These are phyloP conservation scores for Automeris io DNA, from an alignment of 2,888 invertebrate species.

Conservation along the genomic window DNA sequence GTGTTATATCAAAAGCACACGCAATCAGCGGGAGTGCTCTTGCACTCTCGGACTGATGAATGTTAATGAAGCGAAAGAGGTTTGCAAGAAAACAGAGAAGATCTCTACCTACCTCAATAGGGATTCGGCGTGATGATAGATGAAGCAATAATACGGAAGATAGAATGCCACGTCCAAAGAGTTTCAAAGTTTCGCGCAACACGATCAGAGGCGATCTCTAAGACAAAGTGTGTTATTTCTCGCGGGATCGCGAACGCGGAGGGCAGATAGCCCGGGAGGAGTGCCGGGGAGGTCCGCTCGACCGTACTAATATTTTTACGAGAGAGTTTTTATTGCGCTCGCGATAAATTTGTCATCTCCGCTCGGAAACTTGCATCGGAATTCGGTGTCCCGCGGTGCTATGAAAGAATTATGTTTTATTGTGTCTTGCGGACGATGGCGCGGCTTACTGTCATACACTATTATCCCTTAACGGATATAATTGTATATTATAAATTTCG, in stretches of 20 bases:
- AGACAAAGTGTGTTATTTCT: slow-evolving; percentile 73
- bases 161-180: slow-evolving; percentile 26
- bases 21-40: no score
- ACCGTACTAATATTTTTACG: slow-evolving; percentile 68
- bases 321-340: slow-evolving; percentile 60
- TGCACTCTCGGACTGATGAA: no score
- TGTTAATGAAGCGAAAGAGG: no score
- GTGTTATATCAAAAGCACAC: no score
- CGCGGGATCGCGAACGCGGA: slow-evolving; percentile 38
- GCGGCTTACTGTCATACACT: background rate
- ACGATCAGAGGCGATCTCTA: slow-evolving; percentile 58
- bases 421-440: background rate
- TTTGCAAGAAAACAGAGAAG: background rate
- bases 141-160: background rate
- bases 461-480: no score
- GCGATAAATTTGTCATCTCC: slow-evolving; percentile 69
- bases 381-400: slow-evolving; percentile 1
- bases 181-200: slow-evolving; percentile 20
- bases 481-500: no score
- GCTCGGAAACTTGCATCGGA: slow-evolving; percentile 4
- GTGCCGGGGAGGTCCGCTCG: slow-evolving; percentile 18
- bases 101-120: background rate
- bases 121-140: no score
- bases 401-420: slow-evolving; percentile 3
- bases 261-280: slow-evolving; percentile 6